phyloP scores from a whole-genome alignment of 2,888 invertebrate genomes.

The Ephialtes manifestator region DNA sequence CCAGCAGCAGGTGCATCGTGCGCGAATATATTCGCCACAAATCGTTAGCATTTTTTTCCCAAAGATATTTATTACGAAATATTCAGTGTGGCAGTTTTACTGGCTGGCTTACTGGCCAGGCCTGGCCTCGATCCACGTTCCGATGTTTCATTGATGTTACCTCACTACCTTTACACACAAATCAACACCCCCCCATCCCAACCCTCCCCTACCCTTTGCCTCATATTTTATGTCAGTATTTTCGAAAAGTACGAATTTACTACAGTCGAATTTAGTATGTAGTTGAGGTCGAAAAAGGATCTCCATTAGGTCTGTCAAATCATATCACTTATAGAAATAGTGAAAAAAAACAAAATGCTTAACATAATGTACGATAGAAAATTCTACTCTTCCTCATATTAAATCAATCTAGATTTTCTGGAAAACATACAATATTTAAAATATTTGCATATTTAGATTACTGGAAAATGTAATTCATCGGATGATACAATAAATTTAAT shows the following conservation, averaged over 20 bases:
- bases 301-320: no score
- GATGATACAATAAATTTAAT: no score
- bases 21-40: constrained; percentile 66
- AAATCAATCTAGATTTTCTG: no score
- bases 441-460: no score
- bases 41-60: constrained; percentile 69
- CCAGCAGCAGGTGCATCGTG: constrained; percentile 71
- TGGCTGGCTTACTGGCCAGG: constrained; percentile 1
- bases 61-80: constrained; percentile 71
- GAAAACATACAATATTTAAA: no score
- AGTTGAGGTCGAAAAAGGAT: no score
- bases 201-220: neutral
- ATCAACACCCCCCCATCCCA: constrained; percentile 48
- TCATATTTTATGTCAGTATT: constrained; percentile 38
- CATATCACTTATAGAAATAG: no score
- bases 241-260: constrained; percentile 43
- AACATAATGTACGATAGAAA: no score
- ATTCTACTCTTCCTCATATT: no score
- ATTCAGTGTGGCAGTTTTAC: constrained; percentile 59
- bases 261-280: constrained; percentile 52
- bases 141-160: constrained; percentile 62
- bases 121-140: constrained; percentile 32
- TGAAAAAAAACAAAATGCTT: no score
- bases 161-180: constrained; percentile 67
- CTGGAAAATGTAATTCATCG: no score